These are phyloP conservation scores for Bombus terrestris DNA, from an alignment of 1,140 invertebrate genomes.

Conservation along the genomic window DNA sequence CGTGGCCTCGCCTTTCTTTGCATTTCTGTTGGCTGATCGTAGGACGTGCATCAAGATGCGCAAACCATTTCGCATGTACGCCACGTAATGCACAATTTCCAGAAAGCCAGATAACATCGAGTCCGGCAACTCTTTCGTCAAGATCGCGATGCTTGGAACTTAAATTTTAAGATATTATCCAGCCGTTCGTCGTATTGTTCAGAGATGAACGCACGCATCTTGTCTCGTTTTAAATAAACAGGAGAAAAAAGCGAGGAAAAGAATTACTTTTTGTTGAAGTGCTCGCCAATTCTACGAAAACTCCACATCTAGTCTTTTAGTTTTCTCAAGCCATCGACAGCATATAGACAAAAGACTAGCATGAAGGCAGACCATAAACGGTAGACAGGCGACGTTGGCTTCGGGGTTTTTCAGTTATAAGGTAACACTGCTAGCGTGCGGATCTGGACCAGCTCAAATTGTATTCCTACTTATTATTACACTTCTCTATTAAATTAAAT, in stretches of 20 bases:
- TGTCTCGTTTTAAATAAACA: background rate
- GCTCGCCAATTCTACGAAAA: too few species aligned
- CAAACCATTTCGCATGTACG: conserved; percentile 26
- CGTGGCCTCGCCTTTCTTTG: conserved; percentile 39
- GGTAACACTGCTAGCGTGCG: too few species aligned
- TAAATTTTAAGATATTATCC: conserved; percentile 34
- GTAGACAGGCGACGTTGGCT: too few species aligned
- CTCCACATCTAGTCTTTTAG: too few species aligned
- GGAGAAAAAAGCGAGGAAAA: background rate
- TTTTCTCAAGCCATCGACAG: too few species aligned
- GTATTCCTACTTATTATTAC: too few species aligned
- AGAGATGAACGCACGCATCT: background rate
- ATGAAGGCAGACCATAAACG: too few species aligned
- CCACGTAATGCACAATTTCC: conserved; percentile 54
- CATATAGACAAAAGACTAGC: too few species aligned
- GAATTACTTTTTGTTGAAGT: background rate
- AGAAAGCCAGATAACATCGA: conserved; percentile 39
- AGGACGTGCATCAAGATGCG: conserved; percentile 31
- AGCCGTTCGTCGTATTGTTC: background rate
- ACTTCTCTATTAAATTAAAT: too few species aligned
- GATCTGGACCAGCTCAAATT: too few species aligned
- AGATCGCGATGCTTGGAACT: conserved; percentile 2
- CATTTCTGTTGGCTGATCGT: conserved; percentile 48
- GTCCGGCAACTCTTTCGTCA: conserved; percentile 28
- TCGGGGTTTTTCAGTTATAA: too few species aligned